Conservation (phyloP, 2,113 vertebrate genomes). For the Nipponia nippon region DNA sequence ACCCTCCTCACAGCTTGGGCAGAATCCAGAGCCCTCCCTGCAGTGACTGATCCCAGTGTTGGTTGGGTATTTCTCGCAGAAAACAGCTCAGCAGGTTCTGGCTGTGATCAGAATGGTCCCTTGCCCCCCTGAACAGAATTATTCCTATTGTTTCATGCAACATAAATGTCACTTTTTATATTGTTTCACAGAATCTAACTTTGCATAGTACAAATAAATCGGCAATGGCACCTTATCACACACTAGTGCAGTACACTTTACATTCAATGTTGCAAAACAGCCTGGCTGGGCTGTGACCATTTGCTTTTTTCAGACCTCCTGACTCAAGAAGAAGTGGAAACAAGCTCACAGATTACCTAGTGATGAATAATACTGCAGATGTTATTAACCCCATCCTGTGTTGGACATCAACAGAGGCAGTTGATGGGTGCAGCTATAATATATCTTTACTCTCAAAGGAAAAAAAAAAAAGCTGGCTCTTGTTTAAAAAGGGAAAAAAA, state of each 20-base stretch:
- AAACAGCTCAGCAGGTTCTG: not conserved
- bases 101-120: not conserved
- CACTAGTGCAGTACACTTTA: not conserved
- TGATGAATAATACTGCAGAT: slow-evolving; percentile 50
- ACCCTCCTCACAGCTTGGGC: not conserved
- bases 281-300: not conserved
- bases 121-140: not conserved
- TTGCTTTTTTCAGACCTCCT: slow-evolving; percentile 24
- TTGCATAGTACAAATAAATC: not conserved
- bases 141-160: not conserved
- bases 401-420: not conserved
- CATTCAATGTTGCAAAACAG: not conserved
- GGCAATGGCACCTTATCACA: not conserved
- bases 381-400: slow-evolving; percentile 31
- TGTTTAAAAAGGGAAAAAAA: not conserved
- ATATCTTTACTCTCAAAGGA: not conserved
- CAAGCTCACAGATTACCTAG: slow-evolving; percentile 36
- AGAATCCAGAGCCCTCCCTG: not conserved
- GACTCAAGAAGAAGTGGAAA: slow-evolving; percentile 36
- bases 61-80: not conserved
- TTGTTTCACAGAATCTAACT: not conserved
- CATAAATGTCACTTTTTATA: not conserved
- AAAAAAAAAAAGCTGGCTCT: not conserved
- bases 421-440: not conserved
- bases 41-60: accelerated